phyloP scores from a whole-genome alignment of 2,113 vertebrate genomes.

The Podarcis muralis region DNA sequence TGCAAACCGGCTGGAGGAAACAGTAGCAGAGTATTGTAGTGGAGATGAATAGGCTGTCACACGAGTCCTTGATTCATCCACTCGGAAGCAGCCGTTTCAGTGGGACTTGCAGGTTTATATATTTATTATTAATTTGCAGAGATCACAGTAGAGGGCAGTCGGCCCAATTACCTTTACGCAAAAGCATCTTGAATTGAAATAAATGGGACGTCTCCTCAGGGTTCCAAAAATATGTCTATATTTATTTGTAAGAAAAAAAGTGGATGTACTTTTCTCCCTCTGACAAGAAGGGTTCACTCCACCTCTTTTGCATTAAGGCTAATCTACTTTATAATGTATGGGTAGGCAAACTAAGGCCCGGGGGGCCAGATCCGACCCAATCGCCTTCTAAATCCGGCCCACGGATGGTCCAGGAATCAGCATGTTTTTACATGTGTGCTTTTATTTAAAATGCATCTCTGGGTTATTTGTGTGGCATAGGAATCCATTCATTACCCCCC shows the following conservation, averaged over 20 bases:
- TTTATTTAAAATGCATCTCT: no score
- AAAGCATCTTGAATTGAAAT: not conserved
- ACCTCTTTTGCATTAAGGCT: not conserved
- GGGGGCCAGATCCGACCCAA: no score
- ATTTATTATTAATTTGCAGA: not conserved
- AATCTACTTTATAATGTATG: not conserved
- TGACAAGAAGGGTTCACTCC: not conserved
- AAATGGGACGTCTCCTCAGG: not conserved
- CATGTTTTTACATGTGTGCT: no score
- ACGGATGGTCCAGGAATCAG: no score
- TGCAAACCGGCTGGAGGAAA: not conserved
- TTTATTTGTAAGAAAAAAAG: not conserved
- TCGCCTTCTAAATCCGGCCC: no score
- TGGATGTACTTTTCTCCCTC: not conserved
- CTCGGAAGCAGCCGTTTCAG: not conserved
- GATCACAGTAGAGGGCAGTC: not conserved
- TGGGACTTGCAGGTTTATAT: no score
- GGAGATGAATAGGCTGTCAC: not conserved
- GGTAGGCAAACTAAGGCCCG: no score
- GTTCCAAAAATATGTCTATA: not conserved
- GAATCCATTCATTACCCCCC: no score
- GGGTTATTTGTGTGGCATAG: no score
- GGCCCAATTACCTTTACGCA: not conserved
- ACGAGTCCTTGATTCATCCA: no score
- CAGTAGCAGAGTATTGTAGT: not conserved